These are phyloP conservation scores for Pleuronectes platessa DNA, from an alignment of 2,113 vertebrate species.

Conservation along the genomic window DNA sequence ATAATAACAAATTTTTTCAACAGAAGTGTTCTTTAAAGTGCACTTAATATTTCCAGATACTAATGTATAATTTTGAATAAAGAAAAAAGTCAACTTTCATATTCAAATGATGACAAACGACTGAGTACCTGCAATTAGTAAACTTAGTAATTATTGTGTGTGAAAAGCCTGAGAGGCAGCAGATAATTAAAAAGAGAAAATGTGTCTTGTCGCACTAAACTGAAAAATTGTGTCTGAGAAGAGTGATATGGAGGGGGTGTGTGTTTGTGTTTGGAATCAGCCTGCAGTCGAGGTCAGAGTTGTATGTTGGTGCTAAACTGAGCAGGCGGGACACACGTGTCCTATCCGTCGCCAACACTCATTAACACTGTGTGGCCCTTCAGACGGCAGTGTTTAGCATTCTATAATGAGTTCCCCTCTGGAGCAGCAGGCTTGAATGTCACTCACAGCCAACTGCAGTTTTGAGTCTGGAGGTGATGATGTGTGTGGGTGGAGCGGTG, in stretches of 20 bases:
- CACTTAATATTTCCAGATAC: not conserved
- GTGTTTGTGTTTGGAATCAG: constrained; percentile 11
- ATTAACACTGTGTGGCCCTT: constrained; percentile 77
- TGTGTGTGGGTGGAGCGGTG: constrained; percentile 34
- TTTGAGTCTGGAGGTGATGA: constrained; percentile 52
- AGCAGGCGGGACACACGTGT: constrained; percentile 64
- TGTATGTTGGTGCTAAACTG: constrained; percentile 55
- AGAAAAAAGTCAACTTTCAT: not conserved
- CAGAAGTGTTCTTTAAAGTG: not conserved
- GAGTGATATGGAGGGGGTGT: not conserved
- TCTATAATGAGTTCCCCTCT: constrained; percentile 78
- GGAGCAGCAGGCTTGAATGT: constrained; percentile 75
- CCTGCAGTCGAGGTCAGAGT: constrained; percentile 38
- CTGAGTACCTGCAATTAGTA: not conserved
- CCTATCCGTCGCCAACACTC: constrained; percentile 58
- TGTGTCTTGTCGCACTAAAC: constrained; percentile 7
- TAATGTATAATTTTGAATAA: not conserved
- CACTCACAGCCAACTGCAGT: constrained; percentile 72
- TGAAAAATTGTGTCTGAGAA: constrained; percentile 9
- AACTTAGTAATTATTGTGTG: constrained; percentile 1
- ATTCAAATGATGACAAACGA: constrained; percentile 10
- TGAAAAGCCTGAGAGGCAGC: constrained; percentile 6
- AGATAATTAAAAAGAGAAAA: constrained; percentile 4
- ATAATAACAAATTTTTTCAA: no score
- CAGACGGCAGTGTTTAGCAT: constrained; percentile 76